Conservation (phyloP, 1,140 invertebrate species). For the Drosophila punjabiensis region DNA sequence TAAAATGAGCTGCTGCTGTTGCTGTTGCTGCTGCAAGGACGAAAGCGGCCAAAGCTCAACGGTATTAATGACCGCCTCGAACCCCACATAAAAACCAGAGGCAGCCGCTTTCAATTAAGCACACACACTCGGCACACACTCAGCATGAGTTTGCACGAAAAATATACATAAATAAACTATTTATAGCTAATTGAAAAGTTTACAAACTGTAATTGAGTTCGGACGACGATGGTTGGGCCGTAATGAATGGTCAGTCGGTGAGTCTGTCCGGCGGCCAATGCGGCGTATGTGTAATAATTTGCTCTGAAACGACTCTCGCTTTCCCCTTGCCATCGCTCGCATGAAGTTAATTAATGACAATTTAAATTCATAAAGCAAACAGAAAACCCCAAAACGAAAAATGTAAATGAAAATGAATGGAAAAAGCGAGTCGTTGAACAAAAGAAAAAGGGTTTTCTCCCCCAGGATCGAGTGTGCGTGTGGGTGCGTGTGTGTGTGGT, state of each 20-base stretch:
- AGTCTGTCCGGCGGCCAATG: slow-evolving; percentile 26
- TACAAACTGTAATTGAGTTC: slow-evolving; percentile 83
- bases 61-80: slow-evolving; percentile 69
- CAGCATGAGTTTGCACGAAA: slow-evolving; percentile 72
- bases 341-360: slow-evolving; percentile 80
- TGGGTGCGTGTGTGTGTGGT: neutral
- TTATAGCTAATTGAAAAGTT: slow-evolving; percentile 83
- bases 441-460: slow-evolving; percentile 50
- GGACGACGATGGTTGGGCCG: slow-evolving; percentile 49
- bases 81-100: slow-evolving; percentile 8
- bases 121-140: slow-evolving; percentile 29
- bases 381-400: slow-evolving; percentile 74
- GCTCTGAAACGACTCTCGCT: slow-evolving; percentile 2
- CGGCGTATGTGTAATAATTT: slow-evolving; percentile 76
- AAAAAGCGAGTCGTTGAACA: slow-evolving; percentile 59
- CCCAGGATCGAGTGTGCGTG: slow-evolving; percentile 5
- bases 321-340: neutral
- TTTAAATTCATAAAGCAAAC: slow-evolving; percentile 84
- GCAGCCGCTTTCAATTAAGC: slow-evolving; percentile 66
- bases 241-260: slow-evolving; percentile 67
- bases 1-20: slow-evolving; percentile 61
- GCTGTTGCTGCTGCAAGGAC: slow-evolving; percentile 48
- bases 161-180: slow-evolving; percentile 80
- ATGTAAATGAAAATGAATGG: slow-evolving; percentile 82
- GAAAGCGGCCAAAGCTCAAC: slow-evolving; percentile 70